Evolutionary conservation across 2,888 invertebrate genomes (phyloP).

Genomic region (Nesidiocoris tenuis): DNA sequence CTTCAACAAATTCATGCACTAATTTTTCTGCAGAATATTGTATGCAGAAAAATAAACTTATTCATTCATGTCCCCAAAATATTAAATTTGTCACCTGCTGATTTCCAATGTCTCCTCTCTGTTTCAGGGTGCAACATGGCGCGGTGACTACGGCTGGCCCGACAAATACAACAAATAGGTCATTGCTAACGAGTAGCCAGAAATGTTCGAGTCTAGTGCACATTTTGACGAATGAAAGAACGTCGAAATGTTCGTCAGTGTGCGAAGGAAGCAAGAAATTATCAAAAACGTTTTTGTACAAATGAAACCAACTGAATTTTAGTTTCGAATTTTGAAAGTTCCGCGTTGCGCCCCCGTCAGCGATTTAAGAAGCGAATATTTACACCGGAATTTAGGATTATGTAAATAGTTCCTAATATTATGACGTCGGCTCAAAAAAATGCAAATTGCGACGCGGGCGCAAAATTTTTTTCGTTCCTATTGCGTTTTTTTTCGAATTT

Average conservation of each 20-base stretch:
- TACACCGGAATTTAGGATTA: background rate
- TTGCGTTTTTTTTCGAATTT: too few relatives aligned
- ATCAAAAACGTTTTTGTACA: too few relatives aligned
- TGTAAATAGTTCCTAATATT: slow-evolving; percentile 33
- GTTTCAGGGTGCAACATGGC: slow-evolving; percentile 47
- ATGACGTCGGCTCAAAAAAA: background rate
- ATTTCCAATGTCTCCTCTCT: slow-evolving; percentile 16
- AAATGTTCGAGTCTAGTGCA: too few relatives aligned
- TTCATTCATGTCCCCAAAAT: background rate
- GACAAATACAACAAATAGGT: slow-evolving; percentile 46
- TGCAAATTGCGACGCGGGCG: background rate
- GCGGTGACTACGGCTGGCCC: slow-evolving; percentile 48
- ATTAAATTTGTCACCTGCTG: background rate
- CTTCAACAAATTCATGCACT: too few relatives aligned
- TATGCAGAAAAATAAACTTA: background rate
- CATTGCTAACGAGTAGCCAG: too few relatives aligned
- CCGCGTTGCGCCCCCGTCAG: slow-evolving; percentile 2
- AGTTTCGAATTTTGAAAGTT: background rate
- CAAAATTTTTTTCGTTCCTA: slow-evolving; percentile 23
- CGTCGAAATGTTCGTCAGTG: too few relatives aligned
- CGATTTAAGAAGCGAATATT: background rate
- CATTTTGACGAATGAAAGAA: too few relatives aligned
- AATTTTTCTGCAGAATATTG: too few relatives aligned
- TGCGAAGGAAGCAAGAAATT: too few relatives aligned
- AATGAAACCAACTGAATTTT: background rate